phyloP scores from a whole-genome alignment of 2,888 invertebrate genomes.

The Melieria omissa region DNA sequence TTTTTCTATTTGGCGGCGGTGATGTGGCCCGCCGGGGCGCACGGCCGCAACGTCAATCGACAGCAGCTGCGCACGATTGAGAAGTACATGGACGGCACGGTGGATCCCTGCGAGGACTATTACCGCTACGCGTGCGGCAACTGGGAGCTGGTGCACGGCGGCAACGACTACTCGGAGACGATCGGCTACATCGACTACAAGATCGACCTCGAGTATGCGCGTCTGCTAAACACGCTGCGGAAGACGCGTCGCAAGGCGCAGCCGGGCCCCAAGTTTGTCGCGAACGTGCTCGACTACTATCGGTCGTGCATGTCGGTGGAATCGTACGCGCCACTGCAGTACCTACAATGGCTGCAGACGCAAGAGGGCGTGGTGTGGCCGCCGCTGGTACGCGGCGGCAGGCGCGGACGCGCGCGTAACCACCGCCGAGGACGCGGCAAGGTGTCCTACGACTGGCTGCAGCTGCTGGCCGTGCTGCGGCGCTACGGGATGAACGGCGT shows the following conservation, averaged over 20 bases:
- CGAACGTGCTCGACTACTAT: conserved; percentile 36
- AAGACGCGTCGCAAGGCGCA: conserved; percentile 1
- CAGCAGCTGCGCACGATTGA: conserved; percentile 34
- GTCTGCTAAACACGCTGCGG: conserved; percentile 28
- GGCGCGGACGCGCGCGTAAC: background rate
- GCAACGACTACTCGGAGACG: conserved; percentile 36
- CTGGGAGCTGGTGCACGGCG: conserved; percentile 40
- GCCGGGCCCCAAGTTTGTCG: conserved; percentile 31
- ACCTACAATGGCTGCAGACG: conserved; percentile 39
- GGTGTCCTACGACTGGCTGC: conserved; percentile 42
- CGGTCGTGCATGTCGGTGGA: conserved; percentile 37
- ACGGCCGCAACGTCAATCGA: conserved; percentile 16
- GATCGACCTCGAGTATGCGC: conserved; percentile 38
- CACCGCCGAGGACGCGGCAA: background rate
- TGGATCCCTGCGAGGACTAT: conserved; percentile 44
- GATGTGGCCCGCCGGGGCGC: too few relatives aligned
- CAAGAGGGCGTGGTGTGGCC: conserved; percentile 43
- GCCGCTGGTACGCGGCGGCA: conserved; percentile 20
- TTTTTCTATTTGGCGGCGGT: too few relatives aligned
- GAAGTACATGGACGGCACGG: conserved; percentile 37
- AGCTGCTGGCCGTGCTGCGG: conserved; percentile 44
- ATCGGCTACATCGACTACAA: conserved; percentile 41
- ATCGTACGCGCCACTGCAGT: conserved; percentile 32
- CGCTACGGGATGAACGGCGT: conserved; percentile 47
- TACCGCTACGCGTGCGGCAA: conserved; percentile 45